Evolutionary conservation across 2,797 vertebrate species (phyloP), one percentile per base, ranked within the genome.

Genomic region (Florisuga fusca): DNA sequence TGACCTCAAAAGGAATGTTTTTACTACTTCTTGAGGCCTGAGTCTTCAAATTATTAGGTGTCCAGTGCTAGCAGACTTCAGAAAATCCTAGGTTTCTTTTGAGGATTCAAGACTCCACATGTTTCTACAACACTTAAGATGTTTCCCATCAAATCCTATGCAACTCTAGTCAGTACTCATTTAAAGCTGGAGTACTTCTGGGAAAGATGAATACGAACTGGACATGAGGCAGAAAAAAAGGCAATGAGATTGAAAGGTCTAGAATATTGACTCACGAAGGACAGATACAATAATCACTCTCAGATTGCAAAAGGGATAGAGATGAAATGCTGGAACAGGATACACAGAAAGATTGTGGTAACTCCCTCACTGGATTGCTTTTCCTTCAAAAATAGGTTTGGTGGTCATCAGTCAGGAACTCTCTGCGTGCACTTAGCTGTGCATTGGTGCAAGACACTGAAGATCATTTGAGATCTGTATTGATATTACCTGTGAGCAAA

Each of bases 1-100:
- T 95, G 74, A 90, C 76, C 74, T 93, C n/a, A 2, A 76, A 82
- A 84, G 21, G 68, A 64, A 26, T 63, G 43, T 84, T 83, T 94
- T 91, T 73, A 19, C 89, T 80, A 2, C 25, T 95, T 84, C 67
- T 89, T 61, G 54, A 84, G 36, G 58, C 54, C 51, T 67, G 0
- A 0, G 34, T 87, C 82, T 78, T 90, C 64, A 90, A 72, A 77
- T 89, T 89, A 61, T 69, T 59, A 85, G 67, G 27, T 82, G 57
- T 48, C 45, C 45, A n/a, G 45, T 89, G 61, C 48, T 36, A 83
- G 57, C 45, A 76, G 67, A 69, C 41, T 73, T 84, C 53, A 82
- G 50, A 41, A 94, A 67, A 84, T 76, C 23, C 36, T 66, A 91
- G 33, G 25, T 73, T 90, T 66, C 31, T 90, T 92, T 80, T 53